A percentile compares a stretch with the other conserved stretches of the same genome.
Evolutionary conservation across 92 coral and sea anemone species (phyloP).

Genomic region (Parazoanthus atlanticus): DNA sequence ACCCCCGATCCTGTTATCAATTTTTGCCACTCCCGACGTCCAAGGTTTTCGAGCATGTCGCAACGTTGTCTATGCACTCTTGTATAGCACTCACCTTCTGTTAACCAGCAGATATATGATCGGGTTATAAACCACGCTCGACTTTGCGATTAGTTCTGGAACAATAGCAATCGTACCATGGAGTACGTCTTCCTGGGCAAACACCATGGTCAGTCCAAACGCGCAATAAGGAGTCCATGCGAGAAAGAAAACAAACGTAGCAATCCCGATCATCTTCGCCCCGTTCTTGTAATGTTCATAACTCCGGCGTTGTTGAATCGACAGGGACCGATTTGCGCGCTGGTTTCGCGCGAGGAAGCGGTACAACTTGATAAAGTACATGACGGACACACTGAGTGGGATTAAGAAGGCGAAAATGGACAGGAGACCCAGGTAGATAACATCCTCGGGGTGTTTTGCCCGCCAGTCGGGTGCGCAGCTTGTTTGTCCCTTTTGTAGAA

Average conservation of each 20-base stretch:
- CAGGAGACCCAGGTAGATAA: conserved; percentile 50
- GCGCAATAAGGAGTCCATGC: conserved; percentile 68
- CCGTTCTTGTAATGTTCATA: conserved; percentile 40
- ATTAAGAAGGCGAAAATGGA: conserved; percentile 53
- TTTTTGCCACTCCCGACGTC: too few relatives aligned
- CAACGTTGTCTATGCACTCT: background rate
- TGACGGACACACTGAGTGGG: conserved; percentile 54
- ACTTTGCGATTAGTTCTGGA: conserved; percentile 66
- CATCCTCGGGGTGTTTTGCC: conserved; percentile 37
- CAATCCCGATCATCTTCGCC: conserved; percentile 44
- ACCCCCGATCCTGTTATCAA: too few relatives aligned
- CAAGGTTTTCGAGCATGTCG: too few relatives aligned
- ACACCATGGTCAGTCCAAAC: conserved; percentile 50
- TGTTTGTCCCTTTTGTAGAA: conserved; percentile 48
- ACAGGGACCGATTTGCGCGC: conserved; percentile 31
- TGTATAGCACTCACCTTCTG: conserved; percentile 52
- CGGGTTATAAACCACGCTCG: conserved; percentile 72
- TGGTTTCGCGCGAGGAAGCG: conserved; percentile 22
- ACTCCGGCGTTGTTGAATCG: conserved; percentile 42
- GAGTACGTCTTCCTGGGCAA: conserved; percentile 45
- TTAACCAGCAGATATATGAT: conserved; percentile 58
- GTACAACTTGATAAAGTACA: conserved; percentile 50
- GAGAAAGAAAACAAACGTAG: conserved; percentile 45
- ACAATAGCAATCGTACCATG: conserved; percentile 33
- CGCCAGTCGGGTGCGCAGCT: conserved; percentile 77